These are phyloP conservation scores for Prunella himalayana DNA, from an alignment of 2,113 vertebrate genomes.

Conservation along the genomic window DNA sequence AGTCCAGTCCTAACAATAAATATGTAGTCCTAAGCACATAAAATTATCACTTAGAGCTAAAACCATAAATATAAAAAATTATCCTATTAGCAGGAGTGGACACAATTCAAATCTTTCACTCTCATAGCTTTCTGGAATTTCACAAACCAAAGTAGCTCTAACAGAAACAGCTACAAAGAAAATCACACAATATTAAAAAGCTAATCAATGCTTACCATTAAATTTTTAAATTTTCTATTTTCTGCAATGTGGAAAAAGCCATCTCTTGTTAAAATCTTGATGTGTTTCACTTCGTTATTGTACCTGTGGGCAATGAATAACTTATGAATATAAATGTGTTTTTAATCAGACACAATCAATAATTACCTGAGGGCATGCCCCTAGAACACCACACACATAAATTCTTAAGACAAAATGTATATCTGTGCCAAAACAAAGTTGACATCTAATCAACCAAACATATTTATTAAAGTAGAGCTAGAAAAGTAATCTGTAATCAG, in stretches of 20 bases:
- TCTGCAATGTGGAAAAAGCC: conserved; percentile 94
- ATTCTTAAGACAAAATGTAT: conserved; percentile 77
- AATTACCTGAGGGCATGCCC: conserved; percentile 74
- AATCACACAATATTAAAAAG: conserved; percentile 14
- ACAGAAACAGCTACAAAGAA: neutral
- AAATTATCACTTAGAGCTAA: neutral
- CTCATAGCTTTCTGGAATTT: conserved; percentile 9
- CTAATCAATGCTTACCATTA: conserved; percentile 86
- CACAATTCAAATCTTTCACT: neutral
- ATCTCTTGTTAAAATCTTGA: conserved; percentile 97
- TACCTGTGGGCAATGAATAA: conserved; percentile 94
- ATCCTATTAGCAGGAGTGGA: neutral
- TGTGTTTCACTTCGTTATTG: conserved; percentile 99
- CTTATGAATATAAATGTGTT: conserved; percentile 91
- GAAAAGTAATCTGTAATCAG: conserved; percentile 33
- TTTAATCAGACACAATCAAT: conserved; percentile 91
- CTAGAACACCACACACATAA: conserved; percentile 74
- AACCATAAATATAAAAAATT: neutral
- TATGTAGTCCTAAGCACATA: neutral
- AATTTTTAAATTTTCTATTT: conserved; percentile 96
- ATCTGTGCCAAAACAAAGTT: conserved; percentile 69
- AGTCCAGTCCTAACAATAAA: neutral
- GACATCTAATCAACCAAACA: conserved; percentile 77
- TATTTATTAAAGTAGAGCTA: conserved; percentile 66
- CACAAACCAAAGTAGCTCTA: conserved; percentile 12